A percentile compares a stretch with the other conserved stretches of the same genome.
phyloP scores from a whole-genome alignment of 2,888 invertebrate genomes.

The Lamproptera curius region DNA sequence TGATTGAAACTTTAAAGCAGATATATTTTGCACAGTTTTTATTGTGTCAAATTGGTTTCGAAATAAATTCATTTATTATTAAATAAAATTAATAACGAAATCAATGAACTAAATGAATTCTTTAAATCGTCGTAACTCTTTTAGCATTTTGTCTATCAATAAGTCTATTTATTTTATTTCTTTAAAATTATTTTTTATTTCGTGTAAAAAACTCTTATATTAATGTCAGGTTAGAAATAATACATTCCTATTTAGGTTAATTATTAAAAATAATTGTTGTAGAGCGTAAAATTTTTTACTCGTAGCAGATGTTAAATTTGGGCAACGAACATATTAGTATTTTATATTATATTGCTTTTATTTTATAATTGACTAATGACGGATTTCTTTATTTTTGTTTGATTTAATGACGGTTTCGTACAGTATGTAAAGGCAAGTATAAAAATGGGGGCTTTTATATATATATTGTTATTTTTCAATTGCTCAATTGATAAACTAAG shows the following conservation, averaged over 20 bases:
- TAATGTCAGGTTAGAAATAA: background rate
- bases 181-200: background rate
- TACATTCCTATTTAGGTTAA: background rate
- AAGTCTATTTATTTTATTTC: background rate
- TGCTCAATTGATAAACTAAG: no score
- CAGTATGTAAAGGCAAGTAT: no score
- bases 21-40: no score
- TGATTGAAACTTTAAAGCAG: no score
- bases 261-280: background rate
- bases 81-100: no score
- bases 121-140: no score
- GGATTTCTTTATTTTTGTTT: constrained; percentile 3
- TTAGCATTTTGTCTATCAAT: no score
- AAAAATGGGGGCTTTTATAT: no score
- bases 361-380: constrained; percentile 18
- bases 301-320: background rate
- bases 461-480: background rate
- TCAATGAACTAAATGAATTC: no score
- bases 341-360: constrained; percentile 10
- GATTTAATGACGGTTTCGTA: background rate
- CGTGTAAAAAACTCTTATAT: background rate
- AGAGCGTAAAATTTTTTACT: background rate
- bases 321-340: background rate
- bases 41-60: no score
- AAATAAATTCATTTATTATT: no score